Conservation (phyloP, 2,888 invertebrate genomes). For the Corbicula japonica region DNA sequence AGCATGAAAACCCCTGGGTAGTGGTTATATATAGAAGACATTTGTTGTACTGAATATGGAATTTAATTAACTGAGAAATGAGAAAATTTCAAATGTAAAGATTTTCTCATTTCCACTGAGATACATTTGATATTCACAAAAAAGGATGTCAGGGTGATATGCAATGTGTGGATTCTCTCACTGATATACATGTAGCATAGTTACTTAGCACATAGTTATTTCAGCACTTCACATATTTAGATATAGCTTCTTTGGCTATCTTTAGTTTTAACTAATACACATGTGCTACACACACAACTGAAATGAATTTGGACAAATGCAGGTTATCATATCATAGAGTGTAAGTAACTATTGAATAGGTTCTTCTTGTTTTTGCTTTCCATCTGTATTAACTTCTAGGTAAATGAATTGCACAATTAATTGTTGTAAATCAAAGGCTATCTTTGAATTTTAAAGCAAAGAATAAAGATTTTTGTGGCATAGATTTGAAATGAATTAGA, state of each 20-base stretch:
- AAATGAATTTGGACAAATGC: slow-evolving; percentile 14
- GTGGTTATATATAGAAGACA: slow-evolving; percentile 5
- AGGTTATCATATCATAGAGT: slow-evolving; percentile 5
- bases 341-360: too few relatives aligned
- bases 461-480: background rate
- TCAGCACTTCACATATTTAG: too few relatives aligned
- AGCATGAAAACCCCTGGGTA: too few relatives aligned
- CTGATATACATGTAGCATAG: too few relatives aligned
- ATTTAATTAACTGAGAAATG: slow-evolving; percentile 7
- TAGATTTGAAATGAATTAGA: slow-evolving; percentile 1
- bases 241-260: too few relatives aligned
- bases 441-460: slow-evolving; percentile 6
- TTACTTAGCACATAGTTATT: too few relatives aligned
- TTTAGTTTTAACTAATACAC: background rate
- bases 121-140: slow-evolving; percentile 8
- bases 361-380: too few relatives aligned
- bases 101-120: slow-evolving; percentile 4
- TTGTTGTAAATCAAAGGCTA: slow-evolving; percentile 8
- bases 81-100: slow-evolving; percentile 9
- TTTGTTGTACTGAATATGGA: slow-evolving; percentile 7
- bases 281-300: background rate
- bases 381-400: too few relatives aligned
- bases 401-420: too few relatives aligned
- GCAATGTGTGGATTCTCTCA: too few relatives aligned
- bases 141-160: too few relatives aligned